These are phyloP conservation scores for Panopea generosa DNA, from an alignment of 2,888 invertebrate species.

Conservation along the genomic window DNA sequence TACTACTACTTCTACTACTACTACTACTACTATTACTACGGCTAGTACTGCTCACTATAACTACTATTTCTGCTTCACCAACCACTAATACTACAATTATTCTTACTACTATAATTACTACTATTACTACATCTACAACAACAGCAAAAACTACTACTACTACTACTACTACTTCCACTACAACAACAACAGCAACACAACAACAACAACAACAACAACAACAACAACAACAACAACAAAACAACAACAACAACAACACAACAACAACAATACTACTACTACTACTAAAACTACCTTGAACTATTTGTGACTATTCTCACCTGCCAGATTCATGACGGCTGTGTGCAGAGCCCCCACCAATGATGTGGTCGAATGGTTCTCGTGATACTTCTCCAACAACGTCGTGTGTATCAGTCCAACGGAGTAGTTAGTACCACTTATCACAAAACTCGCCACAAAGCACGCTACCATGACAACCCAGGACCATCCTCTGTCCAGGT, in stretches of 20 bases:
- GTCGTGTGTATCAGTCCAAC: constrained; percentile 46
- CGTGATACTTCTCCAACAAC: constrained; percentile 35
- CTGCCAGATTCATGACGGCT: constrained; percentile 42
- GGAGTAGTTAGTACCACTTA: constrained; percentile 47
- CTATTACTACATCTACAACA: too few relatives aligned
- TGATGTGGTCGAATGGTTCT: constrained; percentile 38
- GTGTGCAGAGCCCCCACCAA: constrained; percentile 48
- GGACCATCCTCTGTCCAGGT: constrained; percentile 50
- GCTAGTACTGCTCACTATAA: neutral
- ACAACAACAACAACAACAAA: too few relatives aligned
- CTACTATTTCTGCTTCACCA: neutral
- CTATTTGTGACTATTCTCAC: constrained; percentile 27
- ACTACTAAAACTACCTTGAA: neutral
- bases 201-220: too few relatives aligned
- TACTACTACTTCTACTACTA: constrained; percentile 1
- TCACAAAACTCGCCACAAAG: constrained; percentile 35
- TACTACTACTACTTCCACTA: too few relatives aligned
- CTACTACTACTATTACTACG: neutral
- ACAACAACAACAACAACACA: too few relatives aligned
- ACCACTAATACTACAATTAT: too few relatives aligned
- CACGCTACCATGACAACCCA: constrained; percentile 52
- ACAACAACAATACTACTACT: too few relatives aligned
- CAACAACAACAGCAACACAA: too few relatives aligned
- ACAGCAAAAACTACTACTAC: too few relatives aligned
- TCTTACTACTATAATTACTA: too few relatives aligned